Percentiles rank a stretch among this genome's conserved stretches.
phyloP scores from a whole-genome alignment of 2,797 vertebrate genomes.

The Antrozous pallidus region DNA sequence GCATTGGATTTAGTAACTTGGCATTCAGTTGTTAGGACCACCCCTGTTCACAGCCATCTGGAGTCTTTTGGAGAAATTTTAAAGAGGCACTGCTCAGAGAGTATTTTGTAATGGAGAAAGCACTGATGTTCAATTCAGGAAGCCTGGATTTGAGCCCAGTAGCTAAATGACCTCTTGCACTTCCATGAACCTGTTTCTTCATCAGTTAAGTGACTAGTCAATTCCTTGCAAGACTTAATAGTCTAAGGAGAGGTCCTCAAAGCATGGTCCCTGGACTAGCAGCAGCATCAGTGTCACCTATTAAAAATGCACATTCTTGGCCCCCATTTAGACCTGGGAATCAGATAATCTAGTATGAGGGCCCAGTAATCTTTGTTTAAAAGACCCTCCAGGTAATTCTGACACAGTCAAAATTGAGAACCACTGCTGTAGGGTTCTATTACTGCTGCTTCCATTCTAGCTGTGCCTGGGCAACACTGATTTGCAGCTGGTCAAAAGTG shows the following conservation, averaged over 20 bases:
- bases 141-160: neutral
- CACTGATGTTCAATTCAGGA: neutral
- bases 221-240: neutral
- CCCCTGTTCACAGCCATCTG: slow-evolving; percentile 73
- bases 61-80: slow-evolving; percentile 64
- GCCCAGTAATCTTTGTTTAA: neutral
- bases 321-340: neutral
- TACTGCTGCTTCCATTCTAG: neutral
- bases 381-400: neutral
- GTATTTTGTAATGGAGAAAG: slow-evolving; percentile 37
- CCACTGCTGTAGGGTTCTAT: neutral
- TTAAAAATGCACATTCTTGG: neutral
- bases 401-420: neutral
- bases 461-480: neutral
- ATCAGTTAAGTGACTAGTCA: neutral
- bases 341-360: neutral
- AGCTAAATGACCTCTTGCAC: neutral
- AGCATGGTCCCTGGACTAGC: neutral
- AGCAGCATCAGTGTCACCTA: neutral
- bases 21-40: slow-evolving; percentile 68
- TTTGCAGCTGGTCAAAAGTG: neutral
- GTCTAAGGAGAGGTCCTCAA: neutral
- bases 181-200: slow-evolving; percentile 4
- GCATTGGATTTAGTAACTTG: slow-evolving; percentile 73
- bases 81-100: slow-evolving; percentile 54